These are phyloP conservation scores for Tapera naevia DNA, from an alignment of 2,797 vertebrate genomes.

Conservation along the genomic window DNA sequence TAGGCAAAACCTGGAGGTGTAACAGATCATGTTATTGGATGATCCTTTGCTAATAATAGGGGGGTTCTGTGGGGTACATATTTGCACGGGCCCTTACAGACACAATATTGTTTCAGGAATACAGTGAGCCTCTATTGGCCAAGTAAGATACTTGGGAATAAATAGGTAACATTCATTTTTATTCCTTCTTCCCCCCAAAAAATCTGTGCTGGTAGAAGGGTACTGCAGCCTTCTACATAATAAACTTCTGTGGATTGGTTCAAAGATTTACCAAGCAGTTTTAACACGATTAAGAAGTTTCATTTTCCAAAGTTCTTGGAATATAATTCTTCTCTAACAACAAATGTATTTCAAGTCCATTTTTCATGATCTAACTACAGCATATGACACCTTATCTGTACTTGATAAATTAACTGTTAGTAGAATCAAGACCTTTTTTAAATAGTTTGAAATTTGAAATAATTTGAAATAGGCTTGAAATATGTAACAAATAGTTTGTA, in stretches of 20 bases:
- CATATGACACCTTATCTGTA: not conserved
- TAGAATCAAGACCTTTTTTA: slow-evolving; percentile 15
- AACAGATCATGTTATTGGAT: not conserved
- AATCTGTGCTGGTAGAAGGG: not conserved
- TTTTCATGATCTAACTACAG: slow-evolving; percentile 41
- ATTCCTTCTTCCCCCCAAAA: not conserved
- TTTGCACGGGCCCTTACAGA: not conserved
- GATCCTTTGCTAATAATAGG: not conserved
- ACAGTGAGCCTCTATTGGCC: not conserved
- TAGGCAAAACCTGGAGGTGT: not conserved
- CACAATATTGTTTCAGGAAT: not conserved
- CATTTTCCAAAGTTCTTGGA: slow-evolving; percentile 24
- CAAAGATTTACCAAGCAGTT: not conserved
- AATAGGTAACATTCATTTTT: not conserved
- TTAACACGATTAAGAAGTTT: not conserved
- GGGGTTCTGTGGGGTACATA: not conserved
- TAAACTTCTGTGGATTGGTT: not conserved
- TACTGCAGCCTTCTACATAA: not conserved
- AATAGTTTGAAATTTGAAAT: slow-evolving; percentile 55
- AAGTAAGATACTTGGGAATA: not conserved
- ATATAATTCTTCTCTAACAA: not conserved
- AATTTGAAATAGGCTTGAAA: too few species aligned
- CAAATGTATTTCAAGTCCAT: not conserved
- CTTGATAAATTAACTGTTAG: slow-evolving; percentile 51
- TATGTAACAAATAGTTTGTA: slow-evolving; percentile 38